These are phyloP conservation scores for Lamprotornis superbus DNA, from an alignment of 2,113 vertebrate genomes.

Conservation along the genomic window DNA sequence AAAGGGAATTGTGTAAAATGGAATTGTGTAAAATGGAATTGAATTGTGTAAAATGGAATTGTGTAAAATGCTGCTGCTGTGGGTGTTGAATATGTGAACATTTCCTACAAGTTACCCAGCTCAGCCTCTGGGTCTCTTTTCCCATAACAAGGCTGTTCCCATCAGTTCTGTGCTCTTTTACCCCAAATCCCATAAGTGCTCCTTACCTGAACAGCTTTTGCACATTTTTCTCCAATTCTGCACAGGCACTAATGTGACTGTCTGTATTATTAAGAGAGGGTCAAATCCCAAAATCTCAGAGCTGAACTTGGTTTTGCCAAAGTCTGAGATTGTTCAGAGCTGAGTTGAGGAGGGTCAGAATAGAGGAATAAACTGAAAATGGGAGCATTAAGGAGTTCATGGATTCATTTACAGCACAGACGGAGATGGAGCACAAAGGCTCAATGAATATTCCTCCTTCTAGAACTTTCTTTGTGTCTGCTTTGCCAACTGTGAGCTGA, in stretches of 20 bases:
- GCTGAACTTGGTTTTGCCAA: neutral
- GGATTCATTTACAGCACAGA: neutral
- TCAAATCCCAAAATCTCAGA: neutral
- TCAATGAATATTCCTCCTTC: neutral
- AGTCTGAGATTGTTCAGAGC: neutral
- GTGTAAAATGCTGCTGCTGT: accelerated
- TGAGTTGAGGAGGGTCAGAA: neutral
- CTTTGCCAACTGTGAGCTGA: neutral
- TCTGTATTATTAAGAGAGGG: neutral
- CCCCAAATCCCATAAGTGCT: neutral
- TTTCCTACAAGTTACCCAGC: neutral
- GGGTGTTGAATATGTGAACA: neutral
- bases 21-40: no score
- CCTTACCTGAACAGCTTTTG: neutral
- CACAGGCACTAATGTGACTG: neutral
- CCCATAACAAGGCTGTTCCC: neutral
- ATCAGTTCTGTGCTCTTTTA: neutral
- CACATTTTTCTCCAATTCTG: neutral
- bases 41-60: no score
- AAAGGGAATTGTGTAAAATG: neutral
- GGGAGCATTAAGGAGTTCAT: neutral
- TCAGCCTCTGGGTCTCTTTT: neutral
- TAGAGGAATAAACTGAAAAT: neutral
- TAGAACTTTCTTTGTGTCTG: neutral
- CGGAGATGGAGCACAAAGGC: neutral